These are phyloP conservation scores for Parapristionchus giblindavisi DNA, from an alignment of 2,888 invertebrate genomes.

Conservation along the genomic window DNA sequence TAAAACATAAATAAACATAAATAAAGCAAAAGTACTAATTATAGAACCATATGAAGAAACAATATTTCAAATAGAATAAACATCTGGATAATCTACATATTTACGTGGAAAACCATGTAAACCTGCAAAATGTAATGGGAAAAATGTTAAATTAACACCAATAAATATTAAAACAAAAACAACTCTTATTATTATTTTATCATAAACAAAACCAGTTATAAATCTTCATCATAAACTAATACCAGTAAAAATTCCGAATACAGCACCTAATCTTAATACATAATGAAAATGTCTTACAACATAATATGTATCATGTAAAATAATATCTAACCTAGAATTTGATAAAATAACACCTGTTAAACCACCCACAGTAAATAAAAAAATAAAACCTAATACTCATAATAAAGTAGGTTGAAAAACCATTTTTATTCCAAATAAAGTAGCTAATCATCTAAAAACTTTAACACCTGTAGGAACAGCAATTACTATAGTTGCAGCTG, in stretches of 20 bases:
- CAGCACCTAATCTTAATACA: slow-evolving; percentile 82
- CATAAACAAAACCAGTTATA: slow-evolving; percentile 77
- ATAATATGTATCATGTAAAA: slow-evolving; percentile 85
- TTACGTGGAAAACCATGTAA: slow-evolving; percentile 81
- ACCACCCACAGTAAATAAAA: slow-evolving; percentile 82
- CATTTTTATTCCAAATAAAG: slow-evolving; percentile 78
- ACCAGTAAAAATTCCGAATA: slow-evolving; percentile 82
- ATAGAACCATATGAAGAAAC: slow-evolving; percentile 79
- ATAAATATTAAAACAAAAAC: slow-evolving; percentile 81
- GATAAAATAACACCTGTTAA: slow-evolving; percentile 75
- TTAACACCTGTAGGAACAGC: slow-evolving; percentile 86
- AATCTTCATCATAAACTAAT: slow-evolving; percentile 80
- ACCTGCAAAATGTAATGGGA: slow-evolving; percentile 83
- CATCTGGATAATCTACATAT: slow-evolving; percentile 80
- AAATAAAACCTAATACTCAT: slow-evolving; percentile 82
- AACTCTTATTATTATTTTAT: slow-evolving; percentile 76
- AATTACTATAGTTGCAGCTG: slow-evolving; percentile 86
- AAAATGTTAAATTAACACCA: slow-evolving; percentile 83
- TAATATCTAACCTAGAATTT: slow-evolving; percentile 82
- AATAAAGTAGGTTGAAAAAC: slow-evolving; percentile 76
- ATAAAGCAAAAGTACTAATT: slow-evolving; percentile 76
- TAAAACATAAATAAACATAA: slow-evolving; percentile 77
- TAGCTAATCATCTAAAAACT: slow-evolving; percentile 83
- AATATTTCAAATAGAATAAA: slow-evolving; percentile 78
- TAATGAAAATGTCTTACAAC: slow-evolving; percentile 86